These are phyloP conservation scores for Imbricaverruca yamaguchii DNA, from an alignment of 2,888 invertebrate genomes.

Conservation along the genomic window DNA sequence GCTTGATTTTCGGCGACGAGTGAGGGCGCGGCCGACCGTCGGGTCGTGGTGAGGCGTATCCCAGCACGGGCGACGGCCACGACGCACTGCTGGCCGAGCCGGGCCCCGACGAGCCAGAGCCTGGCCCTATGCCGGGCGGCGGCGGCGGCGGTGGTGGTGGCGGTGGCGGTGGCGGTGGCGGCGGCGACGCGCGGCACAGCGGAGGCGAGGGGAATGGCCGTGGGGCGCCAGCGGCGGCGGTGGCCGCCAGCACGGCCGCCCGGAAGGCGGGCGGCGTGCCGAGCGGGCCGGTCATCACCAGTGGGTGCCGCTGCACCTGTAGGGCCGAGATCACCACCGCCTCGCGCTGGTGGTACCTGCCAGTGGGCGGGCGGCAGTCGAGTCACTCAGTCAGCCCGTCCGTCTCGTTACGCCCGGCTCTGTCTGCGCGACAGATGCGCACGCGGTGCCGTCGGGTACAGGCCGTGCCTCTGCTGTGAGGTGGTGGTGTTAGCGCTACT, in stretches of 20 bases:
- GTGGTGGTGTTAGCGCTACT: too few relatives aligned
- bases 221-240: slow-evolving; percentile 26
- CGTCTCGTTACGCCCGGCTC: not conserved
- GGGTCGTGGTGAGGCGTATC: slow-evolving; percentile 34
- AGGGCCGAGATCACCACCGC: slow-evolving; percentile 87
- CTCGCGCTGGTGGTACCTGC: slow-evolving; percentile 83
- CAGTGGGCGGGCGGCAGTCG: not conserved
- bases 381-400: not conserved
- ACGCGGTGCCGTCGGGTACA: too few relatives aligned
- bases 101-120: slow-evolving; percentile 29
- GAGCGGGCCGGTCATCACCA: slow-evolving; percentile 77
- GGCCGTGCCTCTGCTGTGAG: too few relatives aligned
- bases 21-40: slow-evolving; percentile 58
- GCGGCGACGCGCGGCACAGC: slow-evolving; percentile 19
- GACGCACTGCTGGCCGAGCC: slow-evolving; percentile 28
- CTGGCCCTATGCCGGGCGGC: not conserved
- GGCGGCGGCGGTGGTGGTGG: slow-evolving; percentile 14
- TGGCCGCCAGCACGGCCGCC: not conserved
- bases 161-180: slow-evolving; percentile 18
- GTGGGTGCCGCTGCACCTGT: slow-evolving; percentile 85
- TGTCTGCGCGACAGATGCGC: too few relatives aligned
- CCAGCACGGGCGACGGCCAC: slow-evolving; percentile 12
- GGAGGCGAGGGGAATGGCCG: not conserved
- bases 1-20: slow-evolving; percentile 84
- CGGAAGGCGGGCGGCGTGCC: slow-evolving; percentile 46